These are phyloP conservation scores for Apeira syringaria DNA, from an alignment of 2,888 invertebrate genomes.

Conservation along the genomic window DNA sequence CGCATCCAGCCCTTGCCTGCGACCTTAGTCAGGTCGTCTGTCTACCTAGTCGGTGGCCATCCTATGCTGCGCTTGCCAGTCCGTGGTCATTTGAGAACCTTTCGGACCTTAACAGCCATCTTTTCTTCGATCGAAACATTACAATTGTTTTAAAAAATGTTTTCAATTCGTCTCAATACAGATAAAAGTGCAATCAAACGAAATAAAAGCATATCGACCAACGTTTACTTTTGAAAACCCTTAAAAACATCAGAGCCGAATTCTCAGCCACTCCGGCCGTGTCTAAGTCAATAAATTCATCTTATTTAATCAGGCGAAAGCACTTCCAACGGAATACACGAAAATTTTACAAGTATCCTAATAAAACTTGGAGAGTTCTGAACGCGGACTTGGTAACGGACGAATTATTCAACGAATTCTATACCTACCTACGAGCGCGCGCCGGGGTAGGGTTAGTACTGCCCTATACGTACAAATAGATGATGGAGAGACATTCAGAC, in stretches of 20 bases:
- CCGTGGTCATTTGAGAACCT: too few species aligned
- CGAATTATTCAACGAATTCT: slow-evolving; percentile 71
- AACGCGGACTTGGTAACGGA: slow-evolving; percentile 53
- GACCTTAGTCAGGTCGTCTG: too few species aligned
- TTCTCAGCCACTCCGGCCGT: slow-evolving; percentile 49
- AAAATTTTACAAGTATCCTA: slow-evolving; percentile 82
- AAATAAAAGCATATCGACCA: slow-evolving; percentile 20
- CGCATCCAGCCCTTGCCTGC: too few species aligned
- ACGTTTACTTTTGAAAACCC: slow-evolving; percentile 22
- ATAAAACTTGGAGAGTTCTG: slow-evolving; percentile 76
- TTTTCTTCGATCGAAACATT: too few species aligned
- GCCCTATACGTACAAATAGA: slow-evolving; percentile 19
- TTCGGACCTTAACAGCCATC: too few species aligned
- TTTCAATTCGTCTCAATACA: not conserved
- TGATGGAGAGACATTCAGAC: not conserved
- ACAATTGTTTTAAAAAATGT: too few species aligned
- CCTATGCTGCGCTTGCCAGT: too few species aligned
- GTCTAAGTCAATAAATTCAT: slow-evolving; percentile 75
- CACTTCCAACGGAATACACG: slow-evolving; percentile 71
- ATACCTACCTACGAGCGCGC: slow-evolving; percentile 47
- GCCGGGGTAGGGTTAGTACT: slow-evolving; percentile 11
- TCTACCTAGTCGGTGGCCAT: too few species aligned
- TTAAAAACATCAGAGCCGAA: slow-evolving; percentile 29
- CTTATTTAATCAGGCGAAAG: slow-evolving; percentile 79
- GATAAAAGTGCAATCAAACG: slow-evolving; percentile 3